phyloP scores from a whole-genome alignment of 2,797 vertebrate species.

The Monodelphis domestica region DNA sequence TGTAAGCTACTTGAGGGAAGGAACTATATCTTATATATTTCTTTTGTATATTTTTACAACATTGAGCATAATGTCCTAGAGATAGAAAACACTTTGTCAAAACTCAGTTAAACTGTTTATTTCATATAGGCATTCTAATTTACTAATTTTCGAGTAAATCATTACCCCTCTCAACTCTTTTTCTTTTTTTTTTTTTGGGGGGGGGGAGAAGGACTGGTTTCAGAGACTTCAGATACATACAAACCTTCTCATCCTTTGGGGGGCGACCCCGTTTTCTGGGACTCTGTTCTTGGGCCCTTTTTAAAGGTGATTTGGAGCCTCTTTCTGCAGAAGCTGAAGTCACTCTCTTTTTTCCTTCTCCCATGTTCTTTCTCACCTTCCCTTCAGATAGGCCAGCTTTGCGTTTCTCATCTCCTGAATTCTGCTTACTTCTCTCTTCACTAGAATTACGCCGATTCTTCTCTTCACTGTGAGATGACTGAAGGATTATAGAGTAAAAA shows the following conservation, averaged over 20 bases:
- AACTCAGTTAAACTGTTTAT: not conserved
- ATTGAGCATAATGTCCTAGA: too few species aligned
- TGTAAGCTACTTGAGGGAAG: too few species aligned
- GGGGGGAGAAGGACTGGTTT: slow-evolving; percentile 30
- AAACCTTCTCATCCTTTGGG: slow-evolving; percentile 96
- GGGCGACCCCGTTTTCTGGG: slow-evolving; percentile 94
- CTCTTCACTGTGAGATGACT: slow-evolving; percentile 89
- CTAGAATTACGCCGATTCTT: slow-evolving; percentile 89
- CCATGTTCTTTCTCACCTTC: slow-evolving; percentile 87
- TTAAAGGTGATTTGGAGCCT: slow-evolving; percentile 89
- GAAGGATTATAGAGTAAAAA: slow-evolving; percentile 76
- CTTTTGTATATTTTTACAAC: too few species aligned
- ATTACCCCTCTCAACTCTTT: not conserved
- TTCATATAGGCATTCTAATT: not conserved
- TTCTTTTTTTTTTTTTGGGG: too few species aligned
- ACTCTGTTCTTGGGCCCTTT: slow-evolving; percentile 91
- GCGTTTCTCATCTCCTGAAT: slow-evolving; percentile 90
- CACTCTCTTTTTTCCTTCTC: slow-evolving; percentile 87
- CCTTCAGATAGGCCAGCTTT: slow-evolving; percentile 86
- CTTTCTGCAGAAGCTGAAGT: slow-evolving; percentile 86
- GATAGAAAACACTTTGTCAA: not conserved
- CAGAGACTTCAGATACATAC: slow-evolving; percentile 74
- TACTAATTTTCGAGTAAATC: not conserved
- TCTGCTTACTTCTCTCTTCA: slow-evolving; percentile 86
- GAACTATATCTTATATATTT: too few species aligned